Evolutionary conservation across 2,113 vertebrate genomes (phyloP), one percentile per base, ranked within the genome.

Genomic region (Plectropomus leopardus): DNA sequence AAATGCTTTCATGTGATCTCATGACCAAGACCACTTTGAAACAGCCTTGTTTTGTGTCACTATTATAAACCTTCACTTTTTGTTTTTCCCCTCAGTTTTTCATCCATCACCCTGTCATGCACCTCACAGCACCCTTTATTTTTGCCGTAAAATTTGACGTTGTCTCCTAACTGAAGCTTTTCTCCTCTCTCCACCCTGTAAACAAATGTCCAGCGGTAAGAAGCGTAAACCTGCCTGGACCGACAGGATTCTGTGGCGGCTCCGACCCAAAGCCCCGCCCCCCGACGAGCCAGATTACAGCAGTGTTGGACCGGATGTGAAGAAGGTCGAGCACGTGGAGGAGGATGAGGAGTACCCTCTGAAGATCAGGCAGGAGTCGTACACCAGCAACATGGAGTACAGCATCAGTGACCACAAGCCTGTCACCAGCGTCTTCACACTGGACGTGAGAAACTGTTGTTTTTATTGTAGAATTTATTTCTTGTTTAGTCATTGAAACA

Each of bases 191-290:
- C 19, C 8, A 3, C 7, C n/a, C 72, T 32, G 8, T 44, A 4
- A 45, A 42, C 50, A 42, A 32, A 23, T 64, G 50, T 42, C 28
- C 86, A 99, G 98, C 80, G 96, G 94, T 61, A 99, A 99, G 90
- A 98, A 96, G 78, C 95, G 98, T 47, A 99, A 99, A 83, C 98
- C 98, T 3, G 98, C 98, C 0, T 99, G 98, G 98, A 99, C 98
- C 0, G 98, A 99, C 73, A 92, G 98, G 76, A 96, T 99, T 78
- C 94, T 99, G 11, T 99, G 98, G 98, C 94, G 96, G 44, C 40
- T 97, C 44, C 96, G 94, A 84, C 82, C 83, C 28, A 85, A 75
- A 54, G 78, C 71, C n/a, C 87, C 86, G 3, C 65, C 30, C 2
- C n/a, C 82, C n/a, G 69, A 72, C 0, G 50, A 81, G 53, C 21